Evolutionary conservation across 1,140 invertebrate species (phyloP), one percentile per base, ranked within the genome.

Genomic region (Drosophila sucinea): DNA sequence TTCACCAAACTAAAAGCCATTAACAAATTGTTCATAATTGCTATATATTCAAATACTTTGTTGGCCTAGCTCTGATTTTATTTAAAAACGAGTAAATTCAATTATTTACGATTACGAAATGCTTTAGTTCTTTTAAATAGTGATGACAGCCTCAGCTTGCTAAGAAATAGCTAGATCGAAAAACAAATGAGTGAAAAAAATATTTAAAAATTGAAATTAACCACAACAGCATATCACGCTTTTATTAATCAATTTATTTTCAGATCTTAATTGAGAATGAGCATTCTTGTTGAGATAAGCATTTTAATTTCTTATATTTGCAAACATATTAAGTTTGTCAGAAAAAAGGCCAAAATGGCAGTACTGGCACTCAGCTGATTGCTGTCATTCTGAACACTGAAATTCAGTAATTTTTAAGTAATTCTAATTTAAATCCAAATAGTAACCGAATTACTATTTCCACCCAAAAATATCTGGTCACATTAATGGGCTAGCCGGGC

Each of bases 11-110:
- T 60, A 1, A 91, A 61, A 4, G 68, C 68, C 23, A 65, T 1
- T 17, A 67, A 47, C 4, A 91, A 57, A 29, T 54, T 80, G 47
- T 60, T 78, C 75, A 90, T 81, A 5, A 17, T 71, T 71, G 47
- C 11, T 7, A 1, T 27, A 25, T 47, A 4, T 25, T 29, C 29
- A 57, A 4, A 55, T 40, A 3, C 32, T 5, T 25, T 65, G 4
- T 5, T 4, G 11, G 3, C 27, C 27, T 27, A 54, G 30, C 2
- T 27, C 51, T 17, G 35, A n/a, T 57, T 63, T 57, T 41, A 68
- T 60, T 65, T 5, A 73, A 3, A 33, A 63, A 44, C 27, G 55
- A 63, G 11, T 35, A 41, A 44, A 44, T 35, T 25, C 3, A 33
- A 63, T 23, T 76, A 71, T 75, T 74, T 81, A 77, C 47, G 55